These are phyloP conservation scores for Amphiduros pacificus DNA, from an alignment of 2,888 invertebrate genomes.

Conservation along the genomic window DNA sequence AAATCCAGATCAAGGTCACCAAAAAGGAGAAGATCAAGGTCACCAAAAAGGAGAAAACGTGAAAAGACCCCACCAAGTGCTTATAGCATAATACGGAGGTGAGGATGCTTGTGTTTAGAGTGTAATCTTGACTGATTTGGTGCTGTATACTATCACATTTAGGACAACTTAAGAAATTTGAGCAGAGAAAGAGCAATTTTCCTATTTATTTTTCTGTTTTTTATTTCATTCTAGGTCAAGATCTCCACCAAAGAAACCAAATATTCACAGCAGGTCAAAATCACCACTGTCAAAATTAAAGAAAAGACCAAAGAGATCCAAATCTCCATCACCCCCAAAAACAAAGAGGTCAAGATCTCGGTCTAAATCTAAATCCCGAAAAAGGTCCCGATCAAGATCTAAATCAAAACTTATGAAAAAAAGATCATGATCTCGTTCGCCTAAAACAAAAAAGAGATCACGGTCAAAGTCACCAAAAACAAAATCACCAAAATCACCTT, in stretches of 20 bases:
- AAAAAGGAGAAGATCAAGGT: background rate
- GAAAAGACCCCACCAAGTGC: slow-evolving; percentile 10
- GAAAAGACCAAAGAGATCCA: background rate
- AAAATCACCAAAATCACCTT: background rate
- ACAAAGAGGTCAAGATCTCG: background rate
- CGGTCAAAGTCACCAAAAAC: slow-evolving; percentile 4
- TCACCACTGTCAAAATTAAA: background rate
- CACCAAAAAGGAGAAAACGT: background rate
- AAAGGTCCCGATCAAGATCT: slow-evolving; percentile 15
- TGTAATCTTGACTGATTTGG: background rate
- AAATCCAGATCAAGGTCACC: slow-evolving; percentile 16
- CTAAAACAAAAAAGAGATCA: slow-evolving; percentile 6
- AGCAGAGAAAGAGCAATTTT: background rate
- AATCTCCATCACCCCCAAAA: background rate
- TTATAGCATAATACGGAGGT: slow-evolving; percentile 9
- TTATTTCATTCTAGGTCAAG: background rate
- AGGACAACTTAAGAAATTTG: background rate
- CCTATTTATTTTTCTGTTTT: background rate
- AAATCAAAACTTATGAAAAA: slow-evolving; percentile 1
- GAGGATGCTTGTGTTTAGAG: background rate
- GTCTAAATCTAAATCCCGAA: slow-evolving; percentile 6
- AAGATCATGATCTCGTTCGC: too few relatives aligned
- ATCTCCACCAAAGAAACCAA: background rate
- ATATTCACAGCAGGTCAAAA: background rate
- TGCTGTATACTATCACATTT: background rate